Base-by-base conservation (phyloP, 2,888 invertebrate species). In the Hirtodrosophila duncani region DNA sequence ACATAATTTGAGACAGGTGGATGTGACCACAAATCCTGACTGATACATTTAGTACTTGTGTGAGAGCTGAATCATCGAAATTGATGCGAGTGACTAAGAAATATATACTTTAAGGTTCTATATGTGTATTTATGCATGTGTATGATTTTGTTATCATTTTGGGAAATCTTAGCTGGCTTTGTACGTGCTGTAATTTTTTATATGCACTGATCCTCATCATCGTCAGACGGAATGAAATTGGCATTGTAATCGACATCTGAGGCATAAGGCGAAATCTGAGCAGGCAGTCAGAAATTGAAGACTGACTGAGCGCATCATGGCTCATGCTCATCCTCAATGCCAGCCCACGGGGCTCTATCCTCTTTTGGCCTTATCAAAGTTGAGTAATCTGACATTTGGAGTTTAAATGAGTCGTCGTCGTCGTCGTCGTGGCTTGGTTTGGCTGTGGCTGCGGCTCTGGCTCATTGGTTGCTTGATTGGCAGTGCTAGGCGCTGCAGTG, bases 361-460 rank as follows among this genome's bases (percentile, higher is more conserved):
- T 23, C 10, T 5, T 37, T 21, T 30, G 7, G 29, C 33, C 71
- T 74, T 81, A 77, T 77, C 75, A 67, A 33, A 59, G 50, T 65
- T 72, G 46, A 69, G 69, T 81, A 75, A 75, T 75, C 75, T 75
- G 75, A 81, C 75, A 69, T 78, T 81, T 77, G 48, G 61, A 59
- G 74, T 78, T 74, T 67, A 77, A 75, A 67, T 80, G 78, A 61
- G 52, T 58, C 64, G 41, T 57, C 50, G 44, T 46, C 37, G 21
- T 26, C 6, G 11, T 14, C 20, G 4, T 20, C 20, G 6, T 5
- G 3, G 20, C 20, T 20, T 7, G 3, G 4, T 5, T n/a, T n/a
- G n/a, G 20, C 24, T 4, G 16, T 17, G 20, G 6, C 20, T 20
- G 20, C 16, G 16, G 8, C 16, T 30, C 10, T 14, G 2, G 4